Conservation (phyloP, 1,140 invertebrate genomes). For the Lepidurus packardi region DNA sequence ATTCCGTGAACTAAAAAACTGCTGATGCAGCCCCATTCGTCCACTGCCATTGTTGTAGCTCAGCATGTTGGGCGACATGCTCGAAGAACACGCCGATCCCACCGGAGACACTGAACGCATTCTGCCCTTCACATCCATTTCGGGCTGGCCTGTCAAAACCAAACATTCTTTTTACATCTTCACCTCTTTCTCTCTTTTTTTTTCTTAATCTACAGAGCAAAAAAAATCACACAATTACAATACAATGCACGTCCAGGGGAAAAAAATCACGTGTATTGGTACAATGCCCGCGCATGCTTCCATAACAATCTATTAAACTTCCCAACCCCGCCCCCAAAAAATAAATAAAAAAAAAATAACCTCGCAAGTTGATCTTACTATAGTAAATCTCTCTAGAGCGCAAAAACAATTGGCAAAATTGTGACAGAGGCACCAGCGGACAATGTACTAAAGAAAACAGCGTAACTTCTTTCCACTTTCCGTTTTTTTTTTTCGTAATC, state of each 20-base stretch:
- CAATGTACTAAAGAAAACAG: conserved; percentile 27
- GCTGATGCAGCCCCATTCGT: background rate
- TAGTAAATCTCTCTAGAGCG: background rate
- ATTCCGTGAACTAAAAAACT: conserved; percentile 16
- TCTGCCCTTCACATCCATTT: background rate
- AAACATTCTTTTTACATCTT: no score
- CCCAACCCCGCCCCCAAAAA: background rate
- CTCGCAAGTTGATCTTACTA: background rate
- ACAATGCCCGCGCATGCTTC: conserved; percentile 20
- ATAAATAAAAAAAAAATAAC: background rate
- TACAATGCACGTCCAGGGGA: conserved; percentile 20
- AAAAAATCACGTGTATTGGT: conserved; percentile 25
- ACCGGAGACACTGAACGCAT: conserved; percentile 8
- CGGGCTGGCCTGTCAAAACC: background rate
- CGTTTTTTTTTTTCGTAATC: conserved; percentile 26
- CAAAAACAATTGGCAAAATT: background rate
- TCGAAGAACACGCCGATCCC: conserved; percentile 26
- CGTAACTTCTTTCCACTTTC: background rate
- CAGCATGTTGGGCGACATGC: conserved; percentile 9
- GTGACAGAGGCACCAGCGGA: background rate
- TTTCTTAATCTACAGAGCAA: no score
- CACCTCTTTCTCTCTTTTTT: no score
- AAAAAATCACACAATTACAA: no score
- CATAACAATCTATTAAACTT: conserved; percentile 10
- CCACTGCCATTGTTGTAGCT: background rate